A percentile compares a stretch with the other conserved stretches of the same genome.
These are phyloP conservation scores for Pomatorhinus ruficollis DNA, from an alignment of 2,113 vertebrate genomes.

Conservation along the genomic window DNA sequence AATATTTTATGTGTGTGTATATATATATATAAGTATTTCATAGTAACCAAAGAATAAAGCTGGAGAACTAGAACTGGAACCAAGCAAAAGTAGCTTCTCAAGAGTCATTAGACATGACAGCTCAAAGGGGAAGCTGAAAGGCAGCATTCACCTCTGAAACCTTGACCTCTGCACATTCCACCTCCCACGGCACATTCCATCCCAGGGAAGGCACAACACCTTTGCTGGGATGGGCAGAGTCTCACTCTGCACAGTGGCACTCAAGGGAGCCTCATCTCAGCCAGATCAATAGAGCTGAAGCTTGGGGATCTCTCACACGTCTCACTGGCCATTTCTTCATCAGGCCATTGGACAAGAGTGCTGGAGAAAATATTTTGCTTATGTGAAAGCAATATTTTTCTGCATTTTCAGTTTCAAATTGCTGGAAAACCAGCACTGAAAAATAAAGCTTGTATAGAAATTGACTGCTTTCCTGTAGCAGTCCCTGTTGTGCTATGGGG, in stretches of 20 bases:
- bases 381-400: neutral
- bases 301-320: neutral
- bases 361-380: neutral
- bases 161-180: neutral
- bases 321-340: neutral
- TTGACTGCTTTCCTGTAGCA: neutral
- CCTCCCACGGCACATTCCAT: fast-evolving
- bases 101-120: neutral
- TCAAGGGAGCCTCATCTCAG: neutral
- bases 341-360: neutral
- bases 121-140: neutral
- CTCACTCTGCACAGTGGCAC: neutral
- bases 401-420: neutral
- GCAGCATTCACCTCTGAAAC: neutral
- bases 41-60: neutral
- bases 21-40: neutral
- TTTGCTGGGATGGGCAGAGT: neutral
- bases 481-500: neutral
- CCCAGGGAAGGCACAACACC: neutral
- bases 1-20: neutral
- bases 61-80: neutral
- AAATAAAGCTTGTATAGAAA: slow-evolving; percentile 20
- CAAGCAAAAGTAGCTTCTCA: neutral
- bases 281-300: fast-evolving
- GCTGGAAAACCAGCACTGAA: neutral